phyloP scores from a whole-genome alignment of 2,797 vertebrate species.

The Orestias chungarensis region DNA sequence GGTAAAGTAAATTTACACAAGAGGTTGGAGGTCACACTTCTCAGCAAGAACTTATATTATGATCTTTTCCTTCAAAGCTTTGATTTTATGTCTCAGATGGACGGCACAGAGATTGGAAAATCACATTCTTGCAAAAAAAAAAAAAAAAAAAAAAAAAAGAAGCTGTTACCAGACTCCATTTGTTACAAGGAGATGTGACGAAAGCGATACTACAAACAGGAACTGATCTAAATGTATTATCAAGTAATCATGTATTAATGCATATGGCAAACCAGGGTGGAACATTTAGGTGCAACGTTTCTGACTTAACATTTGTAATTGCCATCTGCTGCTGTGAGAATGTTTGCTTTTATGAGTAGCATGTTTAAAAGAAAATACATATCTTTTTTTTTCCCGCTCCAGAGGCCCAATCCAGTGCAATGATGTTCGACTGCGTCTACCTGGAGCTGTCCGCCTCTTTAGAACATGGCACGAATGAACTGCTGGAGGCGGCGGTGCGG shows the following conservation, averaged over 20 bases:
- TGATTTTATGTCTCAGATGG: neutral
- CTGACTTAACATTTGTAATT: conserved; percentile 30
- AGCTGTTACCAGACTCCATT: conserved; percentile 22
- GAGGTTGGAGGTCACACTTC: neutral
- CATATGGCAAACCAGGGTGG: conserved; percentile 27
- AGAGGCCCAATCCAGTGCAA: conserved; percentile 86
- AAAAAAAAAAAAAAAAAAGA: conserved; percentile 7
- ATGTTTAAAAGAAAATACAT: conserved; percentile 3
- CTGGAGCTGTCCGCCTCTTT: conserved; percentile 90
- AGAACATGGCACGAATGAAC: conserved; percentile 89
- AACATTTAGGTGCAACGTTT: conserved; percentile 10
- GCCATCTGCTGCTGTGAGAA: conserved; percentile 22
- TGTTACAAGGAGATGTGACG: conserved; percentile 28
- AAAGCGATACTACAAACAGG: conserved; percentile 21
- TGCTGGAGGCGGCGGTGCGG: conserved; percentile 87
- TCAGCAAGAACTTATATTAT: neutral
- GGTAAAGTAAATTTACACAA: neutral
- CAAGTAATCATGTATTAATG: conserved; percentile 12
- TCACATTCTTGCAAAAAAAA: neutral
- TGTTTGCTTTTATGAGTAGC: conserved; percentile 13
- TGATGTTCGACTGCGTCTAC: conserved; percentile 88
- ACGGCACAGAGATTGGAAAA: neutral
- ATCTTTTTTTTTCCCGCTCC: conserved; percentile 10
- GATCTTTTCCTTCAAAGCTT: neutral
- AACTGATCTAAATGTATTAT: conserved; percentile 14